Conservation (phyloP, 2,113 vertebrate genomes). For the Prinia subflava region DNA sequence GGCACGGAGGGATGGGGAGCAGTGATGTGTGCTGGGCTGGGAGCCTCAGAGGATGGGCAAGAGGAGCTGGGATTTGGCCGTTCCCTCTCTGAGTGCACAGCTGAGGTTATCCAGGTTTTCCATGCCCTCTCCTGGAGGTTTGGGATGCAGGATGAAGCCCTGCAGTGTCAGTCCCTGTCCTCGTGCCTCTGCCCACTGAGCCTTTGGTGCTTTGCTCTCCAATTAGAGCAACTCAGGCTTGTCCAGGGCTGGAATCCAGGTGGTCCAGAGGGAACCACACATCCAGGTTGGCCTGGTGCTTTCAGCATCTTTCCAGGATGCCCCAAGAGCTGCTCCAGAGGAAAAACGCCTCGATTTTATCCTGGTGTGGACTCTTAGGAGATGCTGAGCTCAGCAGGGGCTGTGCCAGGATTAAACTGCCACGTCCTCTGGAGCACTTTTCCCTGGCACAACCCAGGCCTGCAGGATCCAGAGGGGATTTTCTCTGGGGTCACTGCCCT, state of each 20-base stretch:
- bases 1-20: neutral
- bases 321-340: rapidly evolving
- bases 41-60: neutral
- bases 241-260: neutral
- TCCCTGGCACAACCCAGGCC: neutral
- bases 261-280: rapidly evolving
- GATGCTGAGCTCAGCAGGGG: neutral
- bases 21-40: neutral
- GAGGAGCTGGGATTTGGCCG: neutral
- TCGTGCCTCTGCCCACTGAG: rapidly evolving
- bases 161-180: neutral
- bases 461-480: neutral
- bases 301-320: neutral
- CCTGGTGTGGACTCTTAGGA: rapidly evolving
- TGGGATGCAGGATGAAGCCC: neutral
- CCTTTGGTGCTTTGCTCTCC: neutral
- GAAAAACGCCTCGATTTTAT: neutral
- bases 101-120: neutral
- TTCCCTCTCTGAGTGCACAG: neutral
- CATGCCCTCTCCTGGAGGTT: neutral
- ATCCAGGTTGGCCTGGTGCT: rapidly evolving
- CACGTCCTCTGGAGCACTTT: neutral
- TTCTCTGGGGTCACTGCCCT: neutral
- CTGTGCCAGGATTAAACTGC: neutral
- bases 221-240: neutral